Percentiles rank a stretch among this genome's conserved stretches.
Evolutionary conservation across 2,888 invertebrate species (phyloP).

Genomic region (Drosophila macrospina): DNA sequence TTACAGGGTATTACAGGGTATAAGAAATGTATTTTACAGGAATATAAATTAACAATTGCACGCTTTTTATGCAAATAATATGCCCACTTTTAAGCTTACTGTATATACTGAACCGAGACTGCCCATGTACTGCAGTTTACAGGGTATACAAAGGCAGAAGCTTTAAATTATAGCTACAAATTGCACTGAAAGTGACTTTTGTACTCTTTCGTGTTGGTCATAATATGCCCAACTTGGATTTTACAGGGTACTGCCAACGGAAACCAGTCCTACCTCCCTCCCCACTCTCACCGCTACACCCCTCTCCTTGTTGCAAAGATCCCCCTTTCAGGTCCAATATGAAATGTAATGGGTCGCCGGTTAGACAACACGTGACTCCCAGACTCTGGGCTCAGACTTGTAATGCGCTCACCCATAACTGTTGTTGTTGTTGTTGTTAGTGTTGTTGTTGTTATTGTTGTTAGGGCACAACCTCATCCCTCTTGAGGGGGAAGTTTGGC

Average conservation of each 20-base stretch:
- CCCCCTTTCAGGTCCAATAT: constrained; percentile 1
- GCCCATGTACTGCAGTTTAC: too few relatives aligned
- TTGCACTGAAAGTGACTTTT: too few relatives aligned
- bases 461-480: constrained; percentile 18
- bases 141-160: neutral
- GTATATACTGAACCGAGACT: too few relatives aligned
- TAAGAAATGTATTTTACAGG: too few relatives aligned
- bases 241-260: constrained; percentile 39
- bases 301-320: neutral
- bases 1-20: too few relatives aligned
- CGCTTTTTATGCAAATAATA: too few relatives aligned
- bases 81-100: too few relatives aligned
- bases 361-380: constrained; percentile 35
- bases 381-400: constrained; percentile 12
- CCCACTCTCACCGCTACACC: too few relatives aligned
- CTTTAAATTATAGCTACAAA: too few relatives aligned
- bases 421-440: constrained; percentile 13
- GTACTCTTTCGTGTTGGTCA: too few relatives aligned
- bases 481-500: constrained; percentile 5
- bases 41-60: too few relatives aligned
- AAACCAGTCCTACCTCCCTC: constrained; percentile 5
- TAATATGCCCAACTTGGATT: neutral
- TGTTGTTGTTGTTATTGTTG: constrained; percentile 21
- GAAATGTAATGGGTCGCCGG: constrained; percentile 45
- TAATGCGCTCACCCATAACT: constrained; percentile 59